These are phyloP conservation scores for Magallana ariakensis DNA, from an alignment of 1,140 invertebrate genomes.

Conservation along the genomic window DNA sequence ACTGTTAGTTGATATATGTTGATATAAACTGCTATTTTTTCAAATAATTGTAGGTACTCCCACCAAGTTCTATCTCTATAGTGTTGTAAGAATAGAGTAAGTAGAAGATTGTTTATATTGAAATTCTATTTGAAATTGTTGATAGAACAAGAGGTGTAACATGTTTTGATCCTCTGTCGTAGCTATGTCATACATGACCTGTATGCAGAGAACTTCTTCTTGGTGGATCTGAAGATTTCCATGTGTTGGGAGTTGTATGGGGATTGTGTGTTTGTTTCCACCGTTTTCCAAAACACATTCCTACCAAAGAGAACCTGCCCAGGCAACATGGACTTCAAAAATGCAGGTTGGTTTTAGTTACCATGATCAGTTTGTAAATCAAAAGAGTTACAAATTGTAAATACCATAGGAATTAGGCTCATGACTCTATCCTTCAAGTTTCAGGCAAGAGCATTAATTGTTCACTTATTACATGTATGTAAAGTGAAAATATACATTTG, in stretches of 20 bases:
- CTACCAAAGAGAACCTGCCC: conserved; percentile 48
- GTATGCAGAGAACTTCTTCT: conserved; percentile 33
- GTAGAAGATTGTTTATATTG: background rate
- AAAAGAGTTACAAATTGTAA: too few relatives aligned
- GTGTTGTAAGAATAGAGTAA: conserved; percentile 47
- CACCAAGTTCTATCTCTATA: conserved; percentile 43
- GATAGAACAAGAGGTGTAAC: background rate
- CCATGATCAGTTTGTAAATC: too few relatives aligned
- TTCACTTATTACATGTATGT: too few relatives aligned
- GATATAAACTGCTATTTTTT: background rate
- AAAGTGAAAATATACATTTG: too few relatives aligned
- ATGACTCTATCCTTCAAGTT: too few relatives aligned
- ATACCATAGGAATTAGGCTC: too few relatives aligned
- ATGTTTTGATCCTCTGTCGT: background rate
- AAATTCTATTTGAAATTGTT: background rate
- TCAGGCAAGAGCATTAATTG: too few relatives aligned
- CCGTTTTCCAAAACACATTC: conserved; percentile 46
- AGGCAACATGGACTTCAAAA: conserved; percentile 40
- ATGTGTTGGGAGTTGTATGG: conserved; percentile 51
- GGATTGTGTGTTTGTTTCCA: conserved; percentile 43
- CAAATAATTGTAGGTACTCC: background rate
- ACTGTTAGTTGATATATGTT: background rate
- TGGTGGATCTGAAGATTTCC: conserved; percentile 47
- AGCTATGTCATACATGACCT: conserved; percentile 53
- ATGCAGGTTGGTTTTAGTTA: background rate